phyloP scores from a whole-genome alignment of 1,140 invertebrate species.

The Maniola jurtina region DNA sequence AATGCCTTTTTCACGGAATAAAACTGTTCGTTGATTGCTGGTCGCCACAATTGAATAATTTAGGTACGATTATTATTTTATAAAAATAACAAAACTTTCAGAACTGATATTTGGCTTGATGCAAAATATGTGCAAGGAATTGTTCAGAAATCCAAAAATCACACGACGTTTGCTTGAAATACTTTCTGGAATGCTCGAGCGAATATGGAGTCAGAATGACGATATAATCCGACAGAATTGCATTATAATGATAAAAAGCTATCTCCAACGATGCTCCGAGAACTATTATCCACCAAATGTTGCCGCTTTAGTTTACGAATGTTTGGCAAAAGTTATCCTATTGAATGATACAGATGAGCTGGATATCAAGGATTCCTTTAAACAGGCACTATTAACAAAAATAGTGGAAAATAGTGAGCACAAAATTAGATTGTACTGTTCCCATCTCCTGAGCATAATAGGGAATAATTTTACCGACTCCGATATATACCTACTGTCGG shows the following conservation, averaged over 20 bases:
- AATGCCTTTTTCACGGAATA: no score
- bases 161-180: conserved; percentile 45
- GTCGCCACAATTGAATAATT: no score
- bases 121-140: conserved; percentile 54
- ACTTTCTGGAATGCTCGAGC: conserved; percentile 46
- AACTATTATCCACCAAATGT: conserved; percentile 54
- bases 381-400: conserved; percentile 42
- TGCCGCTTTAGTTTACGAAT: conserved; percentile 56
- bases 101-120: conserved; percentile 55
- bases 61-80: not conserved
- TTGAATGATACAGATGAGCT: conserved; percentile 38
- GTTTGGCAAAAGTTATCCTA: conserved; percentile 51
- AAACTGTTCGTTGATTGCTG: no score
- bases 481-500: conserved; percentile 42
- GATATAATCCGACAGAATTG: conserved; percentile 53
- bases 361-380: conserved; percentile 41
- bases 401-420: conserved; percentile 46
- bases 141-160: conserved; percentile 54
- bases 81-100: conserved; percentile 33
- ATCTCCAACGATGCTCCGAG: conserved; percentile 52
- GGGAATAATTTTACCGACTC: conserved; percentile 29
- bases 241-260: conserved; percentile 64
- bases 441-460: conserved; percentile 52
- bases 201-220: conserved; percentile 44
- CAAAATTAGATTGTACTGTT: conserved; percentile 60